Evolutionary conservation across 2,797 vertebrate species (phyloP).

Genomic region (Helostoma temminkii): DNA sequence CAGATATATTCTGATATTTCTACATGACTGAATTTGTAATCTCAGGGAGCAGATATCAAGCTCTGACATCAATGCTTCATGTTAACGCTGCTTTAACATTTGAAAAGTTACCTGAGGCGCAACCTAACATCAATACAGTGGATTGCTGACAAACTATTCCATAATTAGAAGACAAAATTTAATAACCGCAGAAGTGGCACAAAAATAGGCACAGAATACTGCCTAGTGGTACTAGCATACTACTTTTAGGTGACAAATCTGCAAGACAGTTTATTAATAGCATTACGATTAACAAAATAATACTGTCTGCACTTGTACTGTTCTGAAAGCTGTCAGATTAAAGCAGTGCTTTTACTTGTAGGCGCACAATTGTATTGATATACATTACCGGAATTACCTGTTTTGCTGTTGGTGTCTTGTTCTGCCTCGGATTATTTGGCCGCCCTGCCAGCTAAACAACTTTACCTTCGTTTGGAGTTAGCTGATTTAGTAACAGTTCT

Average conservation of each 20-base stretch:
- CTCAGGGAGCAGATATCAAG: neutral
- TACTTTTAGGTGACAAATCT: too few species aligned
- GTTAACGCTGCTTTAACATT: neutral
- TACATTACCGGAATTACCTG: conserved; percentile 47
- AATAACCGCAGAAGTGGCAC: too few species aligned
- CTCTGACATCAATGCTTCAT: neutral
- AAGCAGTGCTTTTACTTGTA: neutral
- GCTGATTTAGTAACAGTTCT: too few species aligned
- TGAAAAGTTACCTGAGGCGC: neutral
- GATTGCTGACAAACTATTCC: too few species aligned
- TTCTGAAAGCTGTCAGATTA: neutral
- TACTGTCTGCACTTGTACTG: rapidly evolving
- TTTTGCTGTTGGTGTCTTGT: conserved; percentile 23
- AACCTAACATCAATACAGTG: too few species aligned
- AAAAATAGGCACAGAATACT: neutral
- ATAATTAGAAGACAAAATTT: too few species aligned
- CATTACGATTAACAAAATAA: neutral
- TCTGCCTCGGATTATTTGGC: neutral
- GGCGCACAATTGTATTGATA: conserved; percentile 5
- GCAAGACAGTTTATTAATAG: too few species aligned
- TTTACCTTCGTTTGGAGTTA: neutral
- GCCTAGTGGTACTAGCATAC: too few species aligned
- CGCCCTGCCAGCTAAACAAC: conserved; percentile 14
- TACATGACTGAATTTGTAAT: neutral
- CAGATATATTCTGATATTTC: conserved; percentile 1